These are phyloP conservation scores for Lerista edwardsae DNA, from an alignment of 2,797 vertebrate genomes.

Conservation along the genomic window DNA sequence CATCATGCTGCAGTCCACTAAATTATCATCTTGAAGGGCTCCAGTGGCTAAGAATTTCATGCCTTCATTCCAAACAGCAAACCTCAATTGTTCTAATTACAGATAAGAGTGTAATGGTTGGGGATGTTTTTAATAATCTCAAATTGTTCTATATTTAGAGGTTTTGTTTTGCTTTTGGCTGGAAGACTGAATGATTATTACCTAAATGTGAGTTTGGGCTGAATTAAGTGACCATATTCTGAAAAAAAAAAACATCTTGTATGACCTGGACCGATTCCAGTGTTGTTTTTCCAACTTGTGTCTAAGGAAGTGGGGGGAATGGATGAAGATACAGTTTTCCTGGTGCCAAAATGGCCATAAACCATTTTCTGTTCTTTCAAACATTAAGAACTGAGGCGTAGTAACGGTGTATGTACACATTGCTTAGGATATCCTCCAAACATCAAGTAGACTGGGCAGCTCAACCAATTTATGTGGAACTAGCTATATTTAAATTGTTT, in stretches of 20 bases:
- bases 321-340: neutral
- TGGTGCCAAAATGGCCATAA: neutral
- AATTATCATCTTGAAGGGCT: constrained; percentile 6
- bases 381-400: neutral
- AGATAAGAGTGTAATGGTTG: constrained; percentile 8
- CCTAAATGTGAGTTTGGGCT: neutral
- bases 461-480: neutral
- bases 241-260: constrained; percentile 20
- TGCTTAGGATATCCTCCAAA: no score
- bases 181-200: neutral
- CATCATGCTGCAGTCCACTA: constrained; percentile 3
- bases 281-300: neutral
- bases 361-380: neutral
- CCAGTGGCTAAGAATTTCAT: constrained; percentile 23
- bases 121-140: constrained; percentile 11
- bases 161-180: neutral
- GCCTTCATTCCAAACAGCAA: neutral
- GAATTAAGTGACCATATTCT: constrained; percentile 11
- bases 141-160: constrained; percentile 1
- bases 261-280: neutral
- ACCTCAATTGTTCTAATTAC: constrained; percentile 35
- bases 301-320: neutral
- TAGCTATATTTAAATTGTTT: neutral
- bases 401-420: neutral
- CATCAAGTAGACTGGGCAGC: neutral